phyloP scores from a whole-genome alignment of 2,113 vertebrate genomes.

The Pipra filicauda region DNA sequence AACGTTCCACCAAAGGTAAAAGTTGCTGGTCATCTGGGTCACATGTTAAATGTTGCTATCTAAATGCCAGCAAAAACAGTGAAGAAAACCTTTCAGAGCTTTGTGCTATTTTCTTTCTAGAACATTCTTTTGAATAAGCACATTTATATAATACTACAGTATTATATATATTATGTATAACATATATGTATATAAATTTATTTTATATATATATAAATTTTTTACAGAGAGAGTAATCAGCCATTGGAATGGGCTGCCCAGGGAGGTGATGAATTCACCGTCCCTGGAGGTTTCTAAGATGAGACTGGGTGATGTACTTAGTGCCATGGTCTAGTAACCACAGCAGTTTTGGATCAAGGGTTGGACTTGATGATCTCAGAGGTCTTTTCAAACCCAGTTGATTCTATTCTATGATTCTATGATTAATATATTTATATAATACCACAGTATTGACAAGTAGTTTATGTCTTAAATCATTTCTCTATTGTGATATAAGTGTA shows the following conservation, averaged over 20 bases:
- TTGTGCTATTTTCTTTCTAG: not conserved
- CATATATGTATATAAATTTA: too few relatives aligned
- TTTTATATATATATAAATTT: too few relatives aligned
- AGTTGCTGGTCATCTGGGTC: not conserved
- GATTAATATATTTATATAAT: not conserved
- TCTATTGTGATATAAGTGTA: not conserved
- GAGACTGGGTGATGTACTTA: too few relatives aligned
- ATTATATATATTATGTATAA: not conserved
- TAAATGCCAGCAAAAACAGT: not conserved
- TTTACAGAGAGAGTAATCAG: too few relatives aligned
- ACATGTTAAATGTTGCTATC: not conserved
- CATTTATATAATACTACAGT: not conserved
- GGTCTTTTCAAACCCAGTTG: too few relatives aligned
- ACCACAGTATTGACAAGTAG: not conserved
- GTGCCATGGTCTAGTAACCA: too few relatives aligned
- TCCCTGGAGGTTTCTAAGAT: too few relatives aligned
- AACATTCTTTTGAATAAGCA: not conserved
- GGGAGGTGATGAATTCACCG: too few relatives aligned
- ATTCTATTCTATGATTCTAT: too few relatives aligned
- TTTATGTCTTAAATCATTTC: not conserved
- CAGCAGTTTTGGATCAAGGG: too few relatives aligned
- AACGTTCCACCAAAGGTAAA: not conserved
- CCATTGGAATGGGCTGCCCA: too few relatives aligned
- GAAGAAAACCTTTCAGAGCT: not conserved
- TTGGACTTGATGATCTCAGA: too few relatives aligned